Percentiles rank a stretch among this genome's conserved stretches.
Conservation (phyloP, 1,140 invertebrate species). For the Drosophila nebulosa region DNA sequence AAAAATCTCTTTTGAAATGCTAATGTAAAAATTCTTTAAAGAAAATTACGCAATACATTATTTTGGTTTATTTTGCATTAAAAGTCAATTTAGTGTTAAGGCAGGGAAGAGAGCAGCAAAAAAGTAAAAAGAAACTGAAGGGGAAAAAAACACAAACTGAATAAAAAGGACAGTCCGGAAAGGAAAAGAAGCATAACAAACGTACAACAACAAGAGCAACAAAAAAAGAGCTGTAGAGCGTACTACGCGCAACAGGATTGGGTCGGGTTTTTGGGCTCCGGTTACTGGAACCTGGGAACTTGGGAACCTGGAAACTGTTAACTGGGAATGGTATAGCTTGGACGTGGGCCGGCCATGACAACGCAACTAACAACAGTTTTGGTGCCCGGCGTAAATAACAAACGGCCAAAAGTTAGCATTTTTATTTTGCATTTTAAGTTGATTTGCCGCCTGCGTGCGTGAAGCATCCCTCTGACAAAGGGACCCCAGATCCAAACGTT, state of each 20-base stretch:
- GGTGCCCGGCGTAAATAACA: conserved; percentile 56
- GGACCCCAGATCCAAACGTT: conserved; percentile 11
- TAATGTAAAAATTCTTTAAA: conserved; percentile 79
- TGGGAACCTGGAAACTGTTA: conserved; percentile 8
- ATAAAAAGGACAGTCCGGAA: conserved; percentile 38
- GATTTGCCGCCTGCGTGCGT: conserved; percentile 34
- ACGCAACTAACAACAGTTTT: conserved; percentile 66
- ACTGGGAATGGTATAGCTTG: conserved; percentile 4
- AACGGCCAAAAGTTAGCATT: conserved; percentile 56
- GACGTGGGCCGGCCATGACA: conserved; percentile 50
- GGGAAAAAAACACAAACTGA: conserved; percentile 6
- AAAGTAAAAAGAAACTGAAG: conserved; percentile 3
- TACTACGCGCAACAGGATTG: conserved; percentile 72
- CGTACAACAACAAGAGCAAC: conserved; percentile 19
- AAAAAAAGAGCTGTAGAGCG: conserved; percentile 61
- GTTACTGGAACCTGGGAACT: conserved; percentile 14
- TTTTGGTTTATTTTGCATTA: conserved; percentile 79
- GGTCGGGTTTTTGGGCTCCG: neutral
- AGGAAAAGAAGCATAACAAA: conserved; percentile 42
- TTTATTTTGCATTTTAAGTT: conserved; percentile 77
- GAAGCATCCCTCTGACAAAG: neutral
- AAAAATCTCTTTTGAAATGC: conserved; percentile 77
- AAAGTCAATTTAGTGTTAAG: conserved; percentile 79
- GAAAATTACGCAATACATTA: conserved; percentile 79
- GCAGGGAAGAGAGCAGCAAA: conserved; percentile 19